Conservation (phyloP, 2,888 invertebrate genomes). For the Ganaspis brasiliensis region DNA sequence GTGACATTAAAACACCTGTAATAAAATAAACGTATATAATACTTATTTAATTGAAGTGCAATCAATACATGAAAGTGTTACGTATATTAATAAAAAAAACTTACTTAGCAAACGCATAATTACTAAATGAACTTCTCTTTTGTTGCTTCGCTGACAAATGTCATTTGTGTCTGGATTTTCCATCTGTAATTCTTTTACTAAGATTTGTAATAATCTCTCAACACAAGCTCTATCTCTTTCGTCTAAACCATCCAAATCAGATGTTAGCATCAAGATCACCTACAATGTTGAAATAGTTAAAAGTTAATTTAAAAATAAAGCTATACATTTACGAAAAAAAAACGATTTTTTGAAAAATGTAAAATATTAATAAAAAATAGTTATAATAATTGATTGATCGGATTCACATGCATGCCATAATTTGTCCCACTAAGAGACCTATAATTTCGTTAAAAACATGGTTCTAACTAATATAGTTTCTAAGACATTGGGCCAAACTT, state of each 20-base stretch:
- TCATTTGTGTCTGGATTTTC: conserved; percentile 82
- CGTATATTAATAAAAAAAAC: no score
- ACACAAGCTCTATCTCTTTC: conserved; percentile 90
- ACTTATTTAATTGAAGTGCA: neutral
- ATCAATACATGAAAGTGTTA: no score
- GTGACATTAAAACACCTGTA: conserved; percentile 88
- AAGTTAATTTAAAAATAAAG: no score
- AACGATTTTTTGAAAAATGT: no score
- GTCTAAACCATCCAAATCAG: conserved; percentile 92
- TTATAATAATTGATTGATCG: no score
- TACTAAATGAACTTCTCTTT: conserved; percentile 93
- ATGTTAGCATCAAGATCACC: conserved; percentile 93
- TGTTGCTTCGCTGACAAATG: conserved; percentile 86
- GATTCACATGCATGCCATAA: no score
- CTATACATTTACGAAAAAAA: no score
- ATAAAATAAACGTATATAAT: conserved; percentile 5
- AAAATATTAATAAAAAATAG: no score
- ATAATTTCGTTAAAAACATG: no score
- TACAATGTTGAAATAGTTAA: conserved; percentile 74
- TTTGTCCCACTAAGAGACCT: no score
- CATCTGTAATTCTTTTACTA: conserved; percentile 88
- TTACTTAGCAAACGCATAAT: conserved; percentile 93
- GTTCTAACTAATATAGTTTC: no score
- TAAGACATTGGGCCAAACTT: no score
- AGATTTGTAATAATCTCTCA: conserved; percentile 87